Conservation (phyloP, 1,140 invertebrate genomes). For the Drosophila asahinai region DNA sequence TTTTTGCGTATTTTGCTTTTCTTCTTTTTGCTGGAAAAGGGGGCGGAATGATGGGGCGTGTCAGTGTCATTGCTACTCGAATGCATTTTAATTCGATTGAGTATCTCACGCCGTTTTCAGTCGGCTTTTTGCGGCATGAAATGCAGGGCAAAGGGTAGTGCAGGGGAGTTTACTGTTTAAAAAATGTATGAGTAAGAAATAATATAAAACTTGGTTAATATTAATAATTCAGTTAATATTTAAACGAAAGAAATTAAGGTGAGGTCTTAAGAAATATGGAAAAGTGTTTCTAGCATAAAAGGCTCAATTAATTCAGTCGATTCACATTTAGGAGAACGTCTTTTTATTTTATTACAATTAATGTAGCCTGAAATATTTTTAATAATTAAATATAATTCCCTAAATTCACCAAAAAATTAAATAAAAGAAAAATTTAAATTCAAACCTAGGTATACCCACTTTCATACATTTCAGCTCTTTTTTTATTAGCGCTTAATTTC, state of each 20-base stretch:
- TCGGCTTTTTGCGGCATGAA: slow-evolving; percentile 2
- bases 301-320: too few species aligned
- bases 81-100: slow-evolving; percentile 80
- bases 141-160: neutral
- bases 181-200: neutral
- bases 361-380: too few species aligned
- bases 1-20: slow-evolving; percentile 28
- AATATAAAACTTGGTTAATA: neutral
- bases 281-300: too few species aligned
- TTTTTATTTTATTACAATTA: too few species aligned
- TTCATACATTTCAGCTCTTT: neutral
- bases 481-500: slow-evolving; percentile 14
- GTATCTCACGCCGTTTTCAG: slow-evolving; percentile 44
- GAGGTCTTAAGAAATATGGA: too few species aligned
- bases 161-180: neutral
- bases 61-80: slow-evolving; percentile 73
- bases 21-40: slow-evolving; percentile 7
- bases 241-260: neutral
- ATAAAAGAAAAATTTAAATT: neutral
- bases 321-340: too few species aligned
- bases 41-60: slow-evolving; percentile 31
- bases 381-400: neutral
- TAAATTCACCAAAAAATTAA: too few species aligned
- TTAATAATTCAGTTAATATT: neutral
- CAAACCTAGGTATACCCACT: neutral